These are phyloP conservation scores for Desoria tigrina DNA, from an alignment of 2,888 invertebrate genomes.

Conservation along the genomic window DNA sequence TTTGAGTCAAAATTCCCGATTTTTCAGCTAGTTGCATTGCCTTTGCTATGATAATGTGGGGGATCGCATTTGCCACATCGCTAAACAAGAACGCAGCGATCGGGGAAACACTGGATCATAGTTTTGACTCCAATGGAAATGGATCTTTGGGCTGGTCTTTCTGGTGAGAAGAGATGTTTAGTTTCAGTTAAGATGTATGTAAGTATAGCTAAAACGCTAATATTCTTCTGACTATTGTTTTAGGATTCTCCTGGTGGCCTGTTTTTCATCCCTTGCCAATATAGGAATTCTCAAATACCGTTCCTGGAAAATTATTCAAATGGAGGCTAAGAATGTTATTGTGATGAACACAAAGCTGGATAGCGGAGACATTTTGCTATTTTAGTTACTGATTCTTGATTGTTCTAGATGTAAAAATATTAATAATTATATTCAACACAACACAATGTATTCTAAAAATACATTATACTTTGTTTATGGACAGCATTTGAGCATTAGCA, in stretches of 20 bases:
- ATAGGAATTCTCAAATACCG: slow-evolving; percentile 42
- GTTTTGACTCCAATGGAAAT: slow-evolving; percentile 3
- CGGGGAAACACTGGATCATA: slow-evolving; percentile 32
- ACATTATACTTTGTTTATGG: too few relatives aligned
- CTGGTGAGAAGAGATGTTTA: slow-evolving; percentile 33
- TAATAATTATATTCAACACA: slow-evolving; percentile 5
- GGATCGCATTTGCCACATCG: slow-evolving; percentile 29
- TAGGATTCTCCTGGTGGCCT: slow-evolving; percentile 45
- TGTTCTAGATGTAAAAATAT: slow-evolving; percentile 3
- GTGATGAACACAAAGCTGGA: slow-evolving; percentile 38
- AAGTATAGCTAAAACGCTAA: too few relatives aligned
- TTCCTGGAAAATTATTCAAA: slow-evolving; percentile 41
- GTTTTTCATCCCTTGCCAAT: slow-evolving; percentile 34
- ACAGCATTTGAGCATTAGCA: not conserved
- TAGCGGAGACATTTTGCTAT: slow-evolving; percentile 45
- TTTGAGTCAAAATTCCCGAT: not conserved
- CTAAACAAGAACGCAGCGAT: slow-evolving; percentile 44
- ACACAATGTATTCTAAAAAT: too few relatives aligned
- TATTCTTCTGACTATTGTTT: too few relatives aligned
- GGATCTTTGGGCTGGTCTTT: slow-evolving; percentile 41
- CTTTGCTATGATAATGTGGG: slow-evolving; percentile 42
- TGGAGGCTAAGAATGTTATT: slow-evolving; percentile 36
- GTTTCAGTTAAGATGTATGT: not conserved
- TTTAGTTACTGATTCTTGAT: slow-evolving; percentile 30
- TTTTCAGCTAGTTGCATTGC: slow-evolving; percentile 4